Base-by-base conservation (phyloP, 2,888 invertebrate species). In the Mythimna pallens region DNA sequence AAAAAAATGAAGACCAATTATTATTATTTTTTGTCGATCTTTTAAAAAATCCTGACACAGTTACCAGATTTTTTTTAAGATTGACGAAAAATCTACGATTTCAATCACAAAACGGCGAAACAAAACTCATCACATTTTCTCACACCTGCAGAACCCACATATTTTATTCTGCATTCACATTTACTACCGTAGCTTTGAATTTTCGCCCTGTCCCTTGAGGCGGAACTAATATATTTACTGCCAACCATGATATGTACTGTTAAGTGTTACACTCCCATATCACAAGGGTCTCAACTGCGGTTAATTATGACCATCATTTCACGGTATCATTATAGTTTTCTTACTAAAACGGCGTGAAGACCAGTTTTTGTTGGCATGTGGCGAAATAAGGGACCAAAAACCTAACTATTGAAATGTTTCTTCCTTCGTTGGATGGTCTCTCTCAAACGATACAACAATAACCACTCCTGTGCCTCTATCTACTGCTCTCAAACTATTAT, bases 161-260 rank as follows among this genome's bases (percentile, higher is more conserved):
- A 54, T 3, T 1, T 34, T 0, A n/a, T 36, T 17, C 55, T 4
- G 12, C 69, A 36, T 62, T 82, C 78, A 73, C 55, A 68, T 22
- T 58, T 4, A 9, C 36, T 36, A 58, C 12, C 14, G 14, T 5
- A 59, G 43, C 61, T 63, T 20, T 73, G 63, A 81, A 74, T 63
- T 78, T 71, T 74, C 83, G 73, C 76, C 67, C 20, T 43, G 34
- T 57, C 50, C 25, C 50, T 6, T 59, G 62, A 70, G 71, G 75
- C 76, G 70, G 47, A 63, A 84, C 85, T 86, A 85, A 85, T 86
- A 74, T 80, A 86, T 76, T 74, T 70, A 64, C 78, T 59, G 7
- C 71, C 50, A 69, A 65, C 72, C 67, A 78, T 76, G 72, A 76
- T 73, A 84, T 55, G 57, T 70, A 63, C 64, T 50, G 22, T 14